These are phyloP conservation scores for Tetragonula carbonaria DNA, from an alignment of 2,888 invertebrate genomes.

Conservation along the genomic window DNA sequence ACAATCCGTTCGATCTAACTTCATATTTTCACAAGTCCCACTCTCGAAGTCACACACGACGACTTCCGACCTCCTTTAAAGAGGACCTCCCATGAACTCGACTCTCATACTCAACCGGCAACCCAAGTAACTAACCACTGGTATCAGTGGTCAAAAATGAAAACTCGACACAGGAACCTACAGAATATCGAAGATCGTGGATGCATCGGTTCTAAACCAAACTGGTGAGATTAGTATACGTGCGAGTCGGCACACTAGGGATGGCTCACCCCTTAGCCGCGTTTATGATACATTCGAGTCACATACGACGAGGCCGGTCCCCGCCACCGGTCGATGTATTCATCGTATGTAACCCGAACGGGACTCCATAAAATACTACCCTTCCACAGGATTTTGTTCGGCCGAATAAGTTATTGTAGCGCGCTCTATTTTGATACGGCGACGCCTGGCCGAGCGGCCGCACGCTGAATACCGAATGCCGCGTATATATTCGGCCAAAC, in stretches of 20 bases:
- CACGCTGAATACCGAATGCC: conserved; percentile 80
- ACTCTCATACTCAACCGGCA: background rate
- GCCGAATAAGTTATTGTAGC: conserved; percentile 83
- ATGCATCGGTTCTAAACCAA: conserved; percentile 50
- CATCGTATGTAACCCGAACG: conserved; percentile 82
- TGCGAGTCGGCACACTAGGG: conserved; percentile 36
- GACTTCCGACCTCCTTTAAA: background rate
- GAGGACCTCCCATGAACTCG: background rate
- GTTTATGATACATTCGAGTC: conserved; percentile 80
- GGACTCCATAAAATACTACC: conserved; percentile 83
- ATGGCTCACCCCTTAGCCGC: conserved; percentile 42
- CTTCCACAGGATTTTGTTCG: conserved; percentile 79
- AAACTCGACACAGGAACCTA: background rate
- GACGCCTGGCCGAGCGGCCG: conserved; percentile 64
- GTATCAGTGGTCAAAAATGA: background rate
- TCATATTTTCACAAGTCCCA: background rate
- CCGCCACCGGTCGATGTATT: conserved; percentile 80
- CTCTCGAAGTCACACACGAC: background rate
- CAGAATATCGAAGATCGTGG: conserved; percentile 36
- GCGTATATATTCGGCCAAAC: conserved; percentile 74
- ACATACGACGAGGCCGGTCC: conserved; percentile 71
- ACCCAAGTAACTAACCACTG: conserved; percentile 4
- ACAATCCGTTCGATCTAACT: background rate
- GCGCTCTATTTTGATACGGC: conserved; percentile 82
- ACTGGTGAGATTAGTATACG: conserved; percentile 65